phyloP scores from a whole-genome alignment of 2,888 invertebrate species.

The Macrophya annulata region DNA sequence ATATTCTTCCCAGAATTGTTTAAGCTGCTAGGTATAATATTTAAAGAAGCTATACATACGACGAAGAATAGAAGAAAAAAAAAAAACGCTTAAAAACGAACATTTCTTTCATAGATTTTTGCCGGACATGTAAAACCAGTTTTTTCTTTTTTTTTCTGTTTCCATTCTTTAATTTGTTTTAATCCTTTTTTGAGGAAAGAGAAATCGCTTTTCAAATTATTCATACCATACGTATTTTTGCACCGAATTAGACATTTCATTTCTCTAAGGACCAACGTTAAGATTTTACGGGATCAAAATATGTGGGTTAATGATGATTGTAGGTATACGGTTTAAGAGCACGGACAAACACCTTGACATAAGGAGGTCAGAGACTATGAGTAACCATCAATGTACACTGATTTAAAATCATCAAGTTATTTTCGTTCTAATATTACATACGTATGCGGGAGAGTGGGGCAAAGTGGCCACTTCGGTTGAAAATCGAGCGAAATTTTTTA shows the following conservation, averaged over 20 bases:
- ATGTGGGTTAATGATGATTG: conserved; percentile 41
- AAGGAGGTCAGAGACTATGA: conserved; percentile 25
- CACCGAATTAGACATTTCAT: too few species aligned
- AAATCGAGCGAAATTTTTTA: too few species aligned
- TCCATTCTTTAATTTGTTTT: background rate
- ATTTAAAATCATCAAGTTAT: conserved; percentile 2
- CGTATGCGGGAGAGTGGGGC: too few species aligned
- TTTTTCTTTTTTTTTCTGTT: background rate
- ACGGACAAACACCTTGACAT: conserved; percentile 20
- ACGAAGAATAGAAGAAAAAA: background rate
- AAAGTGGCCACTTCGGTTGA: too few species aligned
- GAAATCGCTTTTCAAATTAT: too few species aligned
- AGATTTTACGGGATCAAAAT: background rate
- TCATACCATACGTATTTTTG: background rate
- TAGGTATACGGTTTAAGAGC: background rate
- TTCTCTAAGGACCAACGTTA: background rate
- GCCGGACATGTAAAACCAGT: background rate
- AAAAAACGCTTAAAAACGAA: background rate
- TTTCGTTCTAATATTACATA: background rate
- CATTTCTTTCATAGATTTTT: background rate
- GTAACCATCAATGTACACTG: background rate
- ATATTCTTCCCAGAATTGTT: background rate
- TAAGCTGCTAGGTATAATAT: background rate
- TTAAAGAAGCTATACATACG: background rate
- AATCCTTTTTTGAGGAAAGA: background rate